Conservation (phyloP, 2,797 vertebrate genomes). For the Dromococcyx pavoninus region DNA sequence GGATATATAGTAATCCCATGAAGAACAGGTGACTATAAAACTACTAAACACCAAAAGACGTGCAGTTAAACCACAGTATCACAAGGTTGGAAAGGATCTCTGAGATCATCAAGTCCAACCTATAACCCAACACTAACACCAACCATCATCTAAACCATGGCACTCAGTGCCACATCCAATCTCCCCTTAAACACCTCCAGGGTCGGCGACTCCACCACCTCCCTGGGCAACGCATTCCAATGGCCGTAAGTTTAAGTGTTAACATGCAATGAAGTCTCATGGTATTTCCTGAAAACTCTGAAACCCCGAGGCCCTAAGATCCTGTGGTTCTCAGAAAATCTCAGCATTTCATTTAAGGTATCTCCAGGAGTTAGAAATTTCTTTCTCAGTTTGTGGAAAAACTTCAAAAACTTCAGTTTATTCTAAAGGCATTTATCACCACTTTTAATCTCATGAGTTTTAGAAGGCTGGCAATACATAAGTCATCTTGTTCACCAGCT, state of each 20-base stretch:
- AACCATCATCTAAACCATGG: too few relatives aligned
- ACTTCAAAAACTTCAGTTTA: background rate
- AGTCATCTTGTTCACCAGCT: background rate
- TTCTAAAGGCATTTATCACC: background rate
- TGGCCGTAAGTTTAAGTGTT: background rate
- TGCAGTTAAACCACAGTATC: constrained; percentile 17
- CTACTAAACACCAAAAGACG: constrained; percentile 17
- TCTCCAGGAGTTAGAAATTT: background rate
- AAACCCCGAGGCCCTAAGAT: background rate
- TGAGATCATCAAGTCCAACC: too few relatives aligned
- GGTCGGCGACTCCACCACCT: too few relatives aligned
- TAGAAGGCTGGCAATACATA: background rate
- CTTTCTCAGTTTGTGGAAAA: background rate
- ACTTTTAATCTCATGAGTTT: background rate
- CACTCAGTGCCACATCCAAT: too few relatives aligned
- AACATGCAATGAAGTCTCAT: background rate
- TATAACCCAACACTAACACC: too few relatives aligned
- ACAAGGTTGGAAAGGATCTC: too few relatives aligned
- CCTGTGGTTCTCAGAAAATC: background rate
- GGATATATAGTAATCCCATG: background rate
- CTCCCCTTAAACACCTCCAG: too few relatives aligned
- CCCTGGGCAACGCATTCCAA: too few relatives aligned
- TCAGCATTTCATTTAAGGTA: background rate
- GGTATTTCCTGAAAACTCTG: constrained; percentile 18
- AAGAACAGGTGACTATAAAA: constrained; percentile 21